Evolutionary conservation across 2,113 vertebrate species (phyloP), one percentile per base, ranked within the genome.

Genomic region (Polypterus bichir): DNA sequence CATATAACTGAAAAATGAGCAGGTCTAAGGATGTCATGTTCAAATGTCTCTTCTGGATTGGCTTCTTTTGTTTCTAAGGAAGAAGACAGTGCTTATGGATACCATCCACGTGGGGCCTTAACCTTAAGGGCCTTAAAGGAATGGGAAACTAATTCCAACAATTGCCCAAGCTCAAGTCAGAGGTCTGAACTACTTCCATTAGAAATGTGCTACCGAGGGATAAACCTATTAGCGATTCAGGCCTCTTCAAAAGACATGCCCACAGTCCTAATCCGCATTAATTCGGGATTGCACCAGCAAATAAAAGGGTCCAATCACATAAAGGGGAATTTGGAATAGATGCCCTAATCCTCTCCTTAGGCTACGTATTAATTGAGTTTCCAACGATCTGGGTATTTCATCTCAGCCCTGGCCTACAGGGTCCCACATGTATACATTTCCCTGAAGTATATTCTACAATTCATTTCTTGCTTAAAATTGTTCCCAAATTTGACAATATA

Each of bases 221-320:
- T 81, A 65, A 75, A 72, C 67, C 71, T 64, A 72, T 74, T 70
- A 70, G 65, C 64, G 71, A 73, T 81, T 73, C 67, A 65, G 47
- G 57, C 76, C 70, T 64, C 77, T 73, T 77, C 64, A 76, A 78
- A 27, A 82, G 77, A 60, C 61, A 66, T 69, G 64, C 54, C 61
- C 47, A 70, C 71, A 73, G 45, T 62, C 54, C 57, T 62, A 74
- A 76, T 49, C 68, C 68, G 74, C 66, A 68, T 58, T 55, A 60
- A 83, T 69, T 57, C 67, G 63, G 63, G 73, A 63, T 3, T 56
- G 47, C 54, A 70, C 65, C 49, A 64, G 49, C 57, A 48, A 57
- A 59, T 66, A 64, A 68, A 62, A 72, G 61, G 68, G 5, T 64
- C 55, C 62, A 67, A 60, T 65, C 63, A 68, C 53, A 11, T 3